Evolutionary conservation across 2,113 vertebrate species (phyloP), one percentile per base, ranked within the genome.

Genomic region (Mystacornis crossleyi): DNA sequence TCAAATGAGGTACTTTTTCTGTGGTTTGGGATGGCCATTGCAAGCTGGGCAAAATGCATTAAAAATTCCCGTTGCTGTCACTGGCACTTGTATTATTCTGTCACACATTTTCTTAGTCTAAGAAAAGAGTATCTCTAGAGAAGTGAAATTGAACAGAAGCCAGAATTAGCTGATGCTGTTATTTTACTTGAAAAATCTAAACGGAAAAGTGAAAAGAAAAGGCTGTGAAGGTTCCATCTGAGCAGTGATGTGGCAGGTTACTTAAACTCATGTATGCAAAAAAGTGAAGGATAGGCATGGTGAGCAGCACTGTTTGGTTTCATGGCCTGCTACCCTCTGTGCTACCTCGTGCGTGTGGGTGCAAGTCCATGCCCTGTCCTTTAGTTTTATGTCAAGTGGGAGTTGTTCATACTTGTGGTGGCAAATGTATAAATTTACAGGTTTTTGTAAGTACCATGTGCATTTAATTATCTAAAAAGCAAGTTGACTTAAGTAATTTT

Each of bases 321-420:
- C 60, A 7, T 24, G 36, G 29, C 67, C 42, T 92, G 24, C 38
- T 78, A 12, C 34, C 21, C 19, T 78, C n/a, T 71, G 26, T 55
- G 31, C 42, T 47, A 19, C 5, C 0, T 71, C 0, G 0, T 3
- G 2, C 40, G 3, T 19, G n/a, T 9, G 45, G 10, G 7, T 80
- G 16, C 16, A 5, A 69, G 54, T 73, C 50, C 4, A 2, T 57
- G 12, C 45, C 9, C 31, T 16, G 4, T 20, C 38, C 36, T 62
- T 36, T 60, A 9, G 20, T 33, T 80, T 58, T 28, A 26, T 29
- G 29, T 33, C 8, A 62, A 55, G 7, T 25, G 10, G 15, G 28
- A 83, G 9, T 42, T 65, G 6, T 78, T 78, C 2, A 3, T 25
- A 36, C 18, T 74, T 73, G 67, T 83, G 19, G 7, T 61, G 21